Evolutionary conservation across 1,140 invertebrate genomes (phyloP), one percentile per base, ranked within the genome.

Genomic region (Gonatopus flavifemur): DNA sequence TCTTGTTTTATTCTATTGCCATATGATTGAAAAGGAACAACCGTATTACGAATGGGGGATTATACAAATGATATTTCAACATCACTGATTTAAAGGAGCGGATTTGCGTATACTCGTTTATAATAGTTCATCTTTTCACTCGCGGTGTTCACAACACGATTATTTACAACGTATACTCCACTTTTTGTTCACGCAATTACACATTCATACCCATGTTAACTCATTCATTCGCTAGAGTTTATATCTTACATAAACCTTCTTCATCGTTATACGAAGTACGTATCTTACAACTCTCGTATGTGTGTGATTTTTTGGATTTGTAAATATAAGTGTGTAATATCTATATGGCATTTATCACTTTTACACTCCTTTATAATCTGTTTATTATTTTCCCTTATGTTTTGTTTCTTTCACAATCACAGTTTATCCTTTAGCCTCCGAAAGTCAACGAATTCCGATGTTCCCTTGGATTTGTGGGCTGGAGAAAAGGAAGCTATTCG

Each of bases 161-260:
- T 28, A 28, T 28, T 28, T 28, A 28, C 25, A 28, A 28, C 6
- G 6, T 12, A 12, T 12, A 6, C 25, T 28, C 6, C 25, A 28
- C 6, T n/a, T n/a, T n/a, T 7, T 6, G 12, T 6, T 7, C 25
- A 28, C 25, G 25, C 25, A 28, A 6, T 28, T 12, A 7, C 6
- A 6, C 6, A 28, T 28, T 28, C 25, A 28, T 7, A 7, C 25
- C 6, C 25, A 7, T 12, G 25, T n/a, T n/a, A 28, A 7, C n/a
- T 13, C 32, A 33, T 13, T 33, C 32, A 15, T 15, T n/a, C 57
- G 30, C 48, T 59, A 51, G 45, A 62, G 59, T 59, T n/a, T 48
- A 47, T 64, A 64, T 64, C 52, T 64, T 64, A 64, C 61, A 64
- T 32, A 35, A 50, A 64, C 56, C 47, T 44, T 49, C 49, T 49